Conservation (phyloP, 1,140 invertebrate genomes). For the Trichonephila clavata region DNA sequence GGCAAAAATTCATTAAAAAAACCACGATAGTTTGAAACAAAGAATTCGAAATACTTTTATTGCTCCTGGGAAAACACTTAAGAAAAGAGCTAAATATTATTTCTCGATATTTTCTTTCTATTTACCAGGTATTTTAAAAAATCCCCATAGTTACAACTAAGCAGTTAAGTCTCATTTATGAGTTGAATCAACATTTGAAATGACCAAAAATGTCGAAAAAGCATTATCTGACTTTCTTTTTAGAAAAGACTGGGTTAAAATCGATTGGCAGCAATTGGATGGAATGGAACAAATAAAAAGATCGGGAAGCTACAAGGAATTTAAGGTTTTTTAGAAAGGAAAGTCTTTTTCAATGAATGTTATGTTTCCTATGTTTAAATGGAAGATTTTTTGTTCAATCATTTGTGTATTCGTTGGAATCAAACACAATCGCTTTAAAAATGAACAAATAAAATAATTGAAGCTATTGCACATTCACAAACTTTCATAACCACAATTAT, state of each 20-base stretch:
- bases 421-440: background rate
- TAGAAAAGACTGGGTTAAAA: background rate
- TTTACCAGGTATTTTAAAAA: constrained; percentile 12
- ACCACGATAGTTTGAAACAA: background rate
- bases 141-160: background rate
- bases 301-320: background rate
- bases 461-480: too few species aligned
- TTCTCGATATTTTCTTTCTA: background rate
- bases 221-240: constrained; percentile 22
- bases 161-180: constrained; percentile 31
- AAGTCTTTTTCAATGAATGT: background rate
- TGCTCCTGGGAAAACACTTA: background rate
- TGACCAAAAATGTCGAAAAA: constrained; percentile 20
- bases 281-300: background rate
- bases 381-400: background rate
- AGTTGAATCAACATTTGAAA: constrained; percentile 22
- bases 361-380: background rate
- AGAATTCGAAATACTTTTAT: background rate
- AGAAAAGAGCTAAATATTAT: constrained; percentile 13
- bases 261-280: constrained; percentile 13
- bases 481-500: too few species aligned
- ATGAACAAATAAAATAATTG: too few species aligned
- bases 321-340: background rate
- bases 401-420: background rate
- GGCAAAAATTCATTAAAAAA: background rate